Conservation (phyloP, 2,113 vertebrate species). For the Alethe diademata region DNA sequence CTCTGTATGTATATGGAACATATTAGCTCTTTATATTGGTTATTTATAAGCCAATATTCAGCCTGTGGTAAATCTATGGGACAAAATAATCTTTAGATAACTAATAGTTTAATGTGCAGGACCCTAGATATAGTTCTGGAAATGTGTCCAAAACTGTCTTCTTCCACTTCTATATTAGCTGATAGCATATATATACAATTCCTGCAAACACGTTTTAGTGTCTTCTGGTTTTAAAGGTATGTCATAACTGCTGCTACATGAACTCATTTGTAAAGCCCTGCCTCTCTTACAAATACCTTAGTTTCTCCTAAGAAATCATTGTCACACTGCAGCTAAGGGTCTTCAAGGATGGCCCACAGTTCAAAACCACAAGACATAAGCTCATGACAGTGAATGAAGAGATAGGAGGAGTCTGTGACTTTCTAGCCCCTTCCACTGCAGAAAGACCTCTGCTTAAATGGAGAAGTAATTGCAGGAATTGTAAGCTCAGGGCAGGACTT, state of each 20-base stretch:
- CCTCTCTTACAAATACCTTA: neutral
- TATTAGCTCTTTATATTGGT: neutral
- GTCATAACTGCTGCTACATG: neutral
- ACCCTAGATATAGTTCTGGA: neutral
- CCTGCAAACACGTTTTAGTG: neutral
- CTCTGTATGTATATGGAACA: neutral
- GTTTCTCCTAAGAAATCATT: neutral
- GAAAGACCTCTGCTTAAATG: neutral
- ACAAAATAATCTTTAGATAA: neutral
- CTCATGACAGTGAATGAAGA: neutral
- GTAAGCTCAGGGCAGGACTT: neutral
- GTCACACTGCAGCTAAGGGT: neutral
- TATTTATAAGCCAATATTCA: neutral
- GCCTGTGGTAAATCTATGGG: neutral
- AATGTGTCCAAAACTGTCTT: neutral
- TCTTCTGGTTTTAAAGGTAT: neutral
- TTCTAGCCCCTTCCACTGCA: neutral
- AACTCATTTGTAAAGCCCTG: neutral
- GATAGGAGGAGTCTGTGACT: neutral
- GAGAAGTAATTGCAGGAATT: neutral
- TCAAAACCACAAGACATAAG: fast-evolving
- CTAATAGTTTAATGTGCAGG: neutral
- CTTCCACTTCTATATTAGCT: neutral
- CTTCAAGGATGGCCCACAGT: neutral
- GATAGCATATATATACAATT: neutral